These are phyloP conservation scores for Phaonia tiefii DNA, from an alignment of 2,888 invertebrate species.

Conservation along the genomic window DNA sequence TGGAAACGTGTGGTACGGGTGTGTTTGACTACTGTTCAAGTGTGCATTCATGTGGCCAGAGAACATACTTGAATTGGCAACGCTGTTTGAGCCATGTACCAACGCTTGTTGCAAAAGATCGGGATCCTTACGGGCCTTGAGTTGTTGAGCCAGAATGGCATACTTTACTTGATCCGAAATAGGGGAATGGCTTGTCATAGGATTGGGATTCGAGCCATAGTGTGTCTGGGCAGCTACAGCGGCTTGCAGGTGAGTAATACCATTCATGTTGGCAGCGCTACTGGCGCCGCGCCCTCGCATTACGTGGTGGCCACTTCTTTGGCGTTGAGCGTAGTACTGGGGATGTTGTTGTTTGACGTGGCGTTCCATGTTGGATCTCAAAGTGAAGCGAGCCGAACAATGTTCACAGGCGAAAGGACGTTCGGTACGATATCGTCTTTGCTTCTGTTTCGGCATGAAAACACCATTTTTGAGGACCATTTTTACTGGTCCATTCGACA, in stretches of 20 bases:
- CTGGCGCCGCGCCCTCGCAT: constrained; percentile 78
- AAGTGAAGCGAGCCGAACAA: constrained; percentile 93
- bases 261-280: constrained; percentile 71
- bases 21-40: constrained; percentile 36
- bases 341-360: constrained; percentile 97
- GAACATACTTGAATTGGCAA: constrained; percentile 69
- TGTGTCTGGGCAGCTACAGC: constrained; percentile 68
- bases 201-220: constrained; percentile 45
- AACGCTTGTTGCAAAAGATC: constrained; percentile 79
- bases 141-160: constrained; percentile 89
- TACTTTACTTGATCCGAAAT: constrained; percentile 87
- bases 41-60: constrained; percentile 53
- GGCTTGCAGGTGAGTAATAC: constrained; percentile 70
- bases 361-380: constrained; percentile 96
- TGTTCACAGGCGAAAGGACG: constrained; percentile 94
- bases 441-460: constrained; percentile 95
- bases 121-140: constrained; percentile 83
- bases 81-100: constrained; percentile 77
- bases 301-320: constrained; percentile 83
- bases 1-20: constrained; percentile 37
- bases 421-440: constrained; percentile 93
- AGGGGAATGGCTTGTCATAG: constrained; percentile 66
- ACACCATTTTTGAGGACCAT: constrained; percentile 96
- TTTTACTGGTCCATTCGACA: constrained; percentile 84
- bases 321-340: constrained; percentile 91